These are phyloP conservation scores for Heliconius melpomene DNA, from an alignment of 1,140 invertebrate species.

Conservation along the genomic window DNA sequence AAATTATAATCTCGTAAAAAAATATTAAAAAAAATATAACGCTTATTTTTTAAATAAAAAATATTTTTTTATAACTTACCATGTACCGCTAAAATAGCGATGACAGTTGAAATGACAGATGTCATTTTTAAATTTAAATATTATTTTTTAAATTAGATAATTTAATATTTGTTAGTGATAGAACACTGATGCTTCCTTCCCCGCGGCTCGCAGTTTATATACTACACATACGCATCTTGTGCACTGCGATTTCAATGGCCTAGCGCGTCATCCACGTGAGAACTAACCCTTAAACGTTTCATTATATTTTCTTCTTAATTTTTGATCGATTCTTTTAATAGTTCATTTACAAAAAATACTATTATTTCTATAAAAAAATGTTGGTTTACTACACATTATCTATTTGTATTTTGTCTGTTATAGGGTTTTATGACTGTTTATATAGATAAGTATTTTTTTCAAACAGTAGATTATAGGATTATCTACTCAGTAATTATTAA, in stretches of 20 bases:
- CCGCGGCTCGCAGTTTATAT: constrained; percentile 64
- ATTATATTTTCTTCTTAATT: not conserved
- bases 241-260: constrained; percentile 69
- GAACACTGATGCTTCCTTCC: constrained; percentile 61
- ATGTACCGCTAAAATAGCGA: constrained; percentile 62
- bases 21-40: not conserved
- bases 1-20: not conserved
- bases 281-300: constrained; percentile 59
- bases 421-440: too few species aligned
- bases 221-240: constrained; percentile 66
- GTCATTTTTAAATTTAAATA: constrained; percentile 46
- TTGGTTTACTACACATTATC: not conserved
- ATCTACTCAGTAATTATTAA: too few species aligned
- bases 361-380: too few species aligned
- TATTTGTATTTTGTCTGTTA: too few species aligned
- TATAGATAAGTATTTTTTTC: too few species aligned
- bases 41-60: constrained; percentile 32
- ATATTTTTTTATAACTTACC: constrained; percentile 54
- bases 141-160: constrained; percentile 38
- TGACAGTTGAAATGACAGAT: constrained; percentile 42
- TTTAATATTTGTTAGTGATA: constrained; percentile 40
- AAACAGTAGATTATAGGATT: too few species aligned
- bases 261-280: constrained; percentile 64
- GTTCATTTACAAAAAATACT: too few species aligned
- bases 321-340: too few species aligned